phyloP scores from a whole-genome alignment of 2,888 invertebrate species.

The Parasteatoda lunata region DNA sequence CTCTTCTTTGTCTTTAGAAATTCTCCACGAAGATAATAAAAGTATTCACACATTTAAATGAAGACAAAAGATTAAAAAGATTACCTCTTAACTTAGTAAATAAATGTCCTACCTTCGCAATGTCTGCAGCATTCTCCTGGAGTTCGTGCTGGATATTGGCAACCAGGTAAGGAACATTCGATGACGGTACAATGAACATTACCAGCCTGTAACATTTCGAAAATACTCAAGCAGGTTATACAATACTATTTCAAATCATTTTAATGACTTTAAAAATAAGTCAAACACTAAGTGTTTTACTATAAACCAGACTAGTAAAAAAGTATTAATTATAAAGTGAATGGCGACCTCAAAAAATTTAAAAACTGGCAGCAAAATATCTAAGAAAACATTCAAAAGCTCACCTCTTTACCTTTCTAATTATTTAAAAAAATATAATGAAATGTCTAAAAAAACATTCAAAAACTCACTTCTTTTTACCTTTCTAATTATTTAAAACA shows the following conservation, averaged over 20 bases:
- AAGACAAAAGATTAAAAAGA: too few relatives aligned
- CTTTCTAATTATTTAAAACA: too few relatives aligned
- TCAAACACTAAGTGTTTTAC: neutral
- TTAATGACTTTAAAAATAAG: neutral
- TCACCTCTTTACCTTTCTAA: too few relatives aligned
- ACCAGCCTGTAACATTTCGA: constrained; percentile 21
- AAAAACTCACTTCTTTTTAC: too few relatives aligned
- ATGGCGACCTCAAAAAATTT: neutral
- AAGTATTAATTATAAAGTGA: neutral
- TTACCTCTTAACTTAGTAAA: too few relatives aligned
- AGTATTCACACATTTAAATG: too few relatives aligned
- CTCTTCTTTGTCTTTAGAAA: too few relatives aligned
- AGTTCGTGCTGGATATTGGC: constrained; percentile 52
- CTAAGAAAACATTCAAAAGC: neutral
- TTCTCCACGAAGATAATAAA: too few relatives aligned
- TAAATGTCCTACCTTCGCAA: constrained; percentile 43
- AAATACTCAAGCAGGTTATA: neutral
- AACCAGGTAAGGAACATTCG: constrained; percentile 45
- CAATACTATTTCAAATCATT: neutral
- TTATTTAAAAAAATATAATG: neutral
- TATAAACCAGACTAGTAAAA: neutral
- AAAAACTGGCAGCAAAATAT: neutral
- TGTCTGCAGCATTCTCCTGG: constrained; percentile 51
- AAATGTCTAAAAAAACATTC: too few relatives aligned
- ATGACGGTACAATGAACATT: constrained; percentile 55